Base-by-base conservation (phyloP, 2,888 invertebrate genomes). In the Fabriciana adippe region DNA sequence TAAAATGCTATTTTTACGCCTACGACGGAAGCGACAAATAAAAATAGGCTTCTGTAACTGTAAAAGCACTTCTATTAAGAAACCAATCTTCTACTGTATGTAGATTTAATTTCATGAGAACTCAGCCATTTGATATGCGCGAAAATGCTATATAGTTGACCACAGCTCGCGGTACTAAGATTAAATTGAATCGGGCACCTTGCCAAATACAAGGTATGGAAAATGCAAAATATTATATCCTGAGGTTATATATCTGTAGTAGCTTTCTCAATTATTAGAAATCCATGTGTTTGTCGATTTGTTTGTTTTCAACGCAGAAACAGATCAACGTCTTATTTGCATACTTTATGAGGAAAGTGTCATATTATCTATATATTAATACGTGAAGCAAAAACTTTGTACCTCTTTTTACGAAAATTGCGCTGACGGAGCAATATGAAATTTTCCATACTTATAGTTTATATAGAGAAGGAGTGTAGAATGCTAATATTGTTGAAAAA, bases 201-300 rank as follows among this genome's bases (percentile, higher is more conserved):
- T 73, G 87, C 90, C 89, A 89, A 81, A 75, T 76, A 79, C 79
- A 77, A 78, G 74, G 79, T 79, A 80, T 81, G 77, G 77, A 83
- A 86, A 88, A 88, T 87, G 84, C 86, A 83, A 86, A 89, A 88
- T 87, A 87, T 87, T 86, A 87, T 87, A 88, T 88, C 86, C 84
- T 85, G 82, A 87, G 87, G 86, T 85, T 84, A 81, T 48, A 48
- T 83, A 55, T 26, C 50, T 59, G 65, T 55, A 59, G 6, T 61
- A 16, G 35, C 35, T 41, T 11, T 11, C 8, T 41, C 35, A 8
- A 8, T 41, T 61, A 62, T 62, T 63, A 68, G 54, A 53, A n/a
- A 41, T 26, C 55, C 55, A 41, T 53, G 15, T 18, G 18, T 48
- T 55, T 35, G 35, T 41, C 11, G 11, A 41, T 41, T 11, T 41